These are phyloP conservation scores for Zaprionus lachaisei DNA, from an alignment of 1,140 invertebrate genomes.

Conservation along the genomic window DNA sequence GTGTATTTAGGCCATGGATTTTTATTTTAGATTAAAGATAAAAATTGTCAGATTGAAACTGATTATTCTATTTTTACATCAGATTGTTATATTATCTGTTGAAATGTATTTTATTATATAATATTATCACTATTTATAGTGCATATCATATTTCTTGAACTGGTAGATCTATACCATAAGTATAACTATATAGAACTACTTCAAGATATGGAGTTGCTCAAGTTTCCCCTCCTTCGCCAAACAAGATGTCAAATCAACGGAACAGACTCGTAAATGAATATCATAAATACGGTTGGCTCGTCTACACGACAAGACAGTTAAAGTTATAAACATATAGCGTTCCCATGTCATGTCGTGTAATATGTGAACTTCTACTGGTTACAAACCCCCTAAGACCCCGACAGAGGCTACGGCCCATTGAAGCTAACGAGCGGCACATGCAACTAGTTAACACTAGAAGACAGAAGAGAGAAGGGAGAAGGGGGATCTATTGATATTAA, in stretches of 20 bases:
- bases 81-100: no score
- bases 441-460: slow-evolving; percentile 62
- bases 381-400: slow-evolving; percentile 14
- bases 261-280: slow-evolving; percentile 4
- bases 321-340: slow-evolving; percentile 18
- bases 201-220: not conserved
- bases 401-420: slow-evolving; percentile 59
- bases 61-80: no score
- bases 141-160: no score
- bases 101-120: no score
- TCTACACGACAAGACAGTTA: slow-evolving; percentile 2
- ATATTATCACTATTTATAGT: no score
- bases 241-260: slow-evolving; percentile 6
- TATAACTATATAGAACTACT: not conserved
- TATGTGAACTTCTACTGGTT: slow-evolving; percentile 20
- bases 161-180: no score
- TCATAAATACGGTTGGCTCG: not conserved
- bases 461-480: not conserved
- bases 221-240: not conserved
- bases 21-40: no score
- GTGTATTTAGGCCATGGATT: no score
- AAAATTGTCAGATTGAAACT: no score
- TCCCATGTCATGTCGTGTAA: slow-evolving; percentile 25
- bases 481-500: slow-evolving; percentile 68
- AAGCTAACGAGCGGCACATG: slow-evolving; percentile 72